Evolutionary conservation across 1,140 invertebrate species (phyloP), one percentile per base, ranked within the genome.

Genomic region (Caenorhabditis inopinata): DNA sequence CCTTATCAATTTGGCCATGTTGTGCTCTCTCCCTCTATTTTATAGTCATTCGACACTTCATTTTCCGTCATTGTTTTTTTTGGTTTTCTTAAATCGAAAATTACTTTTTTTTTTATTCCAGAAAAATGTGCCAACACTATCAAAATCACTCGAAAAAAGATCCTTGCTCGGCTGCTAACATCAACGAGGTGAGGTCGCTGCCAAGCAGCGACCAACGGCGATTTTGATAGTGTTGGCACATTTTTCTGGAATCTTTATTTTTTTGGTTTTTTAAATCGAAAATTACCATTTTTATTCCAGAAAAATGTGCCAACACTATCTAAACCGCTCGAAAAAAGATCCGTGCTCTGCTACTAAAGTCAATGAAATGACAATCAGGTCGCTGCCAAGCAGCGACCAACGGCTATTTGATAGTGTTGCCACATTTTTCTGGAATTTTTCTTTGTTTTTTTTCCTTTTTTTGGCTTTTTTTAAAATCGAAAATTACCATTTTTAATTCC

Each of bases 141-240:
- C 29, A 68, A 21, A 38, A 38, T n/a, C 58, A 32, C 23, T 32
- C 58, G 23, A 68, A 68, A 25, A 35, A 32, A n/a, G 76, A 78
- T 47, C 76, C 76, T 3, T 78, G 76, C 51, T 78, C 76, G 18
- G 76, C 76, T 25, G 42, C 76, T 25, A 78, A 78, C n/a, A 48
- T 32, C 53, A 58, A 78, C 23, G 62, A 73, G 58, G 58, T 68
- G 12, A 42, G 58, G 6, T 7, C 38, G n/a, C n/a, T n/a, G n/a
- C n/a, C n/a, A n/a, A n/a, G n/a, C n/a, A n/a, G n/a, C n/a, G n/a
- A n/a, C n/a, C n/a, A n/a, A n/a, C n/a, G n/a, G n/a, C n/a, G n/a
- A n/a, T n/a, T 38, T n/a, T n/a, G n/a, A n/a, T n/a, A n/a, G n/a
- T n/a, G n/a, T n/a, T n/a, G n/a, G n/a, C n/a, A n/a, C n/a, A n/a